phyloP scores from a whole-genome alignment of 2,113 vertebrate genomes.

The Empidonax traillii region DNA sequence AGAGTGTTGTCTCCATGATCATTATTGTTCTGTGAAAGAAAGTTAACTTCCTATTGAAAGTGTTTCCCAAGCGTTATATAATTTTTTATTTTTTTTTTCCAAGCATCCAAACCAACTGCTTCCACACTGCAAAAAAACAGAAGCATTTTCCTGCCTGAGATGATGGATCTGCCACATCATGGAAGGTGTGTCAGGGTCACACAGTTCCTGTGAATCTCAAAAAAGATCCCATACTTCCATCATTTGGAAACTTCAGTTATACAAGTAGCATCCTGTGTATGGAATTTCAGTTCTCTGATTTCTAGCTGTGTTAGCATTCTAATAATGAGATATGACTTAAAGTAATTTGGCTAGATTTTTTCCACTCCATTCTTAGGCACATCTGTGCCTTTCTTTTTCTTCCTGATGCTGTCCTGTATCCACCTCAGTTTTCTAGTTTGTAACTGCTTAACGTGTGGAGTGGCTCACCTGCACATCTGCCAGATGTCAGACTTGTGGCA shows the following conservation, averaged over 20 bases:
- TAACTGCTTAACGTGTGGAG: background rate
- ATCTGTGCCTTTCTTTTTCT: background rate
- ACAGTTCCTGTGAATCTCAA: background rate
- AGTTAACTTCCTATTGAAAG: background rate
- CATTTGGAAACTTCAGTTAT: background rate
- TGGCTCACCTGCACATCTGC: constrained; percentile 2
- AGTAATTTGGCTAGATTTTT: background rate
- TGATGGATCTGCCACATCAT: background rate
- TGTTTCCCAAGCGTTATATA: background rate
- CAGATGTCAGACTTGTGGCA: background rate
- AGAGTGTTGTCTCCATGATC: background rate
- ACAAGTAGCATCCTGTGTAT: background rate
- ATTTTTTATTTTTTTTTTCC: background rate
- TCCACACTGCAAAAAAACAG: background rate
- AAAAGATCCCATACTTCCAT: background rate
- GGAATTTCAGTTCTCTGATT: background rate
- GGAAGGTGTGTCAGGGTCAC: background rate
- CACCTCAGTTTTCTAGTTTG: background rate
- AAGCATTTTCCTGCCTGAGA: background rate
- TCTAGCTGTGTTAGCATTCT: background rate
- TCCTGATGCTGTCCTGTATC: background rate
- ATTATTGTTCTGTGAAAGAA: background rate
- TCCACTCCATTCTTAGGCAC: background rate
- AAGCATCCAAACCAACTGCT: background rate
- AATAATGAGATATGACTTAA: background rate